Percentiles rank a stretch among this genome's conserved stretches.
These are phyloP conservation scores for Pongo pygmaeus DNA, from an alignment of 2,113 vertebrate species.

Conservation along the genomic window DNA sequence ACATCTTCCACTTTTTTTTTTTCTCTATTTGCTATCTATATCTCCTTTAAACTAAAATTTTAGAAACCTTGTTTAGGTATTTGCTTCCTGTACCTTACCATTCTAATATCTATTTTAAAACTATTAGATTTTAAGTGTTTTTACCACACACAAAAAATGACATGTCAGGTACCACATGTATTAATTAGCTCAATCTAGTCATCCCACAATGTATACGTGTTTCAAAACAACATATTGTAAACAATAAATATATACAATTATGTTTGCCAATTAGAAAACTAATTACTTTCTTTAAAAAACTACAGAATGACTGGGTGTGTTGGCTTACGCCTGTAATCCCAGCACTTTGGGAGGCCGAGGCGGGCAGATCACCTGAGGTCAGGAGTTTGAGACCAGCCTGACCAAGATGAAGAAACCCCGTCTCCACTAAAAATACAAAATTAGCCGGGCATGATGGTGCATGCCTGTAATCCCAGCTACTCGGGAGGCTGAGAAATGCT, in stretches of 20 bases:
- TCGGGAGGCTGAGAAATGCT: no score
- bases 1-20: neutral
- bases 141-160: neutral
- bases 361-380: no score
- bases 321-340: no score
- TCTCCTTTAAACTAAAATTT: neutral
- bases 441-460: accelerated
- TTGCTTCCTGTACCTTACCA: neutral
- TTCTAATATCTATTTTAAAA: neutral
- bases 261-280: neutral
- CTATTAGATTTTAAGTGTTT: neutral
- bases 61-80: neutral
- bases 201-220: neutral
- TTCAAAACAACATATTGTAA: neutral
- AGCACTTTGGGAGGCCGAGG: no score
- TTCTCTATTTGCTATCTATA: neutral
- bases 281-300: neutral
- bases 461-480: no score
- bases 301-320: no score
- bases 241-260: neutral
- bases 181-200: neutral
- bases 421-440: no score
- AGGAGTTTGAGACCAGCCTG: no score
- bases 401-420: no score
- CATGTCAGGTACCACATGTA: neutral